Conservation (phyloP, 2,888 invertebrate genomes). For the Anoncus sp. region DNA sequence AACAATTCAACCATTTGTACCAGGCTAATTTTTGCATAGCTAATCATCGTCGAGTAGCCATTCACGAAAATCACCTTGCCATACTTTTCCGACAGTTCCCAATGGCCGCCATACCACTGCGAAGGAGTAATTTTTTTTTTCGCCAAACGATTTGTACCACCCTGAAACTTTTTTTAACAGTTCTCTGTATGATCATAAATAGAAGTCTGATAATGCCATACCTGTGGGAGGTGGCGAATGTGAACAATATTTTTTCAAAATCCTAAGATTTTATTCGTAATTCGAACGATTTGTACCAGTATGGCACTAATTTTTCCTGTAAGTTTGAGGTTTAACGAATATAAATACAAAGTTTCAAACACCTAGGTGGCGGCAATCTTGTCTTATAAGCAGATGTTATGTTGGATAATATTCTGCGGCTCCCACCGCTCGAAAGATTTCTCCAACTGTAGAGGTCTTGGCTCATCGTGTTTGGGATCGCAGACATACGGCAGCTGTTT, state of each 20-base stretch:
- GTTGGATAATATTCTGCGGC: neutral
- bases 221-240: too few species aligned
- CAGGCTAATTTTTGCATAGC: neutral
- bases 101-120: slow-evolving; percentile 11
- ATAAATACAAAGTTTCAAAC: slow-evolving; percentile 9
- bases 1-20: neutral
- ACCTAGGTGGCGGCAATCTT: neutral
- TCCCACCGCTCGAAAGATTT: too few species aligned
- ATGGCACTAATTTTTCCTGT: neutral
- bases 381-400: neutral
- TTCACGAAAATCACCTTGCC: slow-evolving; percentile 16
- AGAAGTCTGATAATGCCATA: too few species aligned
- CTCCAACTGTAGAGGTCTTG: neutral
- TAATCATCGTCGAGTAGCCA: neutral
- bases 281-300: slow-evolving; percentile 9
- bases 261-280: too few species aligned
- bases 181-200: too few species aligned
- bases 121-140: neutral
- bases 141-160: too few species aligned
- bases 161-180: too few species aligned
- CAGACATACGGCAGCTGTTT: slow-evolving; percentile 13
- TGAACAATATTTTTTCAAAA: too few species aligned
- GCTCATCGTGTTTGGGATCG: neutral
- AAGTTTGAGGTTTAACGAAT: neutral
- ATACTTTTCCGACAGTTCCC: slow-evolving; percentile 14